A percentile compares a stretch with the other conserved stretches of the same genome.
phyloP scores from a whole-genome alignment of 1,140 invertebrate genomes.

The Drosophila tropicalis region DNA sequence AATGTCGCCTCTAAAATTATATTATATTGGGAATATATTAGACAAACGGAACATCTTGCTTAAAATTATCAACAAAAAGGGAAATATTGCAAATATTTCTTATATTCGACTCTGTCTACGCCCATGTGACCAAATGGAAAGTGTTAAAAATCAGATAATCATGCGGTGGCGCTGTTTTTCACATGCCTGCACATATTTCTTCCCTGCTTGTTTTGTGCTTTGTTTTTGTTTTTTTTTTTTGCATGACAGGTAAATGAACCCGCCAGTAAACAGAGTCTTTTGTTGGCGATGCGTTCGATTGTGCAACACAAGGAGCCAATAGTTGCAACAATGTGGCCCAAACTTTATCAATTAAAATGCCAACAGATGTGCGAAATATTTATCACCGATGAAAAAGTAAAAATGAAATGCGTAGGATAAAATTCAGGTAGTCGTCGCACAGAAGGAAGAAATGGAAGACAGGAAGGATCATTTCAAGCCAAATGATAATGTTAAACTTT shows the following conservation, averaged over 20 bases:
- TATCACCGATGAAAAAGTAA: conserved; percentile 73
- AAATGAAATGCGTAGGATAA: conserved; percentile 49
- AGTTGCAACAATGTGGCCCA: conserved; percentile 34
- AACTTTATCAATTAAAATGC: conserved; percentile 66
- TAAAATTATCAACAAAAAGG: not conserved
- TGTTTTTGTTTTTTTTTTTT: conserved; percentile 41
- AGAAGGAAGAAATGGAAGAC: conserved; percentile 42
- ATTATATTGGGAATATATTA: no score
- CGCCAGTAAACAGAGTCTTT: conserved; percentile 22
- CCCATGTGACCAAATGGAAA: conserved; percentile 57
- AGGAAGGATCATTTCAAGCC: conserved; percentile 21
- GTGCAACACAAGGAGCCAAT: conserved; percentile 37
- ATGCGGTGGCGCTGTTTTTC: conserved; percentile 74
- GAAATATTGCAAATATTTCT: not conserved
- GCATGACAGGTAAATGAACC: conserved; percentile 75
- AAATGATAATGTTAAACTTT: conserved; percentile 73
- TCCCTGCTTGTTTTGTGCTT: conserved; percentile 49
- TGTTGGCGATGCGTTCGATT: conserved; percentile 53
- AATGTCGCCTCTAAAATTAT: no score
- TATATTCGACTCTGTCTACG: not conserved
- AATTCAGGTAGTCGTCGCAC: conserved; percentile 5
- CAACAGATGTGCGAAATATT: conserved; percentile 51
- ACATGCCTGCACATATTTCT: conserved; percentile 73
- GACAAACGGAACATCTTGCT: not conserved
- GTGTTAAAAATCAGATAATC: conserved; percentile 79